A percentile compares a stretch with the other conserved stretches of the same genome.
Evolutionary conservation across 2,113 vertebrate genomes (phyloP).

Genomic region (Dryoscopus gambensis): DNA sequence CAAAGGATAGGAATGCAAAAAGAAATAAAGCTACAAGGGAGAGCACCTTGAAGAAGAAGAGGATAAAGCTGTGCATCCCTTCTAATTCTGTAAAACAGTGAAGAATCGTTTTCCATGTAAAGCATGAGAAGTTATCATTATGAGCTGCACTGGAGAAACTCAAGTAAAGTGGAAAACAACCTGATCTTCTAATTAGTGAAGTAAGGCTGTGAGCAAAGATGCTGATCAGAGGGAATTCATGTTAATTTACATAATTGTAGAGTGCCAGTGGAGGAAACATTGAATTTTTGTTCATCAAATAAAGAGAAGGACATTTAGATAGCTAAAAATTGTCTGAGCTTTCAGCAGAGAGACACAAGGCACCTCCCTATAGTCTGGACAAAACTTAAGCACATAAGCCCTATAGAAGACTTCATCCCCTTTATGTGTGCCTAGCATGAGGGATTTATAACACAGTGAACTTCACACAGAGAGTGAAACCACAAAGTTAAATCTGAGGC

Average conservation of each 20-base stretch:
- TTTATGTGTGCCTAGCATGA: accelerated
- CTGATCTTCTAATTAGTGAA: background rate
- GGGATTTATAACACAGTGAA: background rate
- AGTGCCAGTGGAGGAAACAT: background rate
- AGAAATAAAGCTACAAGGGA: background rate
- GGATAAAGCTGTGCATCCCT: background rate
- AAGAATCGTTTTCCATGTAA: background rate
- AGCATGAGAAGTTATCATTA: background rate
- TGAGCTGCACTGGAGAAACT: background rate
- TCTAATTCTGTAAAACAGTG: background rate
- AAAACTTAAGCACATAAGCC: background rate
- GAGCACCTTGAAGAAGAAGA: background rate
- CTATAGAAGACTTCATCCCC: background rate
- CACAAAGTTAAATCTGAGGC: background rate
- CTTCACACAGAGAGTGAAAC: background rate
- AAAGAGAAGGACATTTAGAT: background rate
- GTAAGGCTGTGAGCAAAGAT: background rate
- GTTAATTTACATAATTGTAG: background rate
- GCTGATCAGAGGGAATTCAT: background rate
- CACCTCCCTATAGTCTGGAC: background rate
- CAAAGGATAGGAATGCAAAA: background rate
- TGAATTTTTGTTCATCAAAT: background rate
- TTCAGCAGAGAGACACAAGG: background rate
- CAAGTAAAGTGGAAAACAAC: background rate
- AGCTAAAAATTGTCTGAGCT: background rate